These are phyloP conservation scores for Rissa tridactyla DNA, from an alignment of 2,113 vertebrate genomes.

Conservation along the genomic window DNA sequence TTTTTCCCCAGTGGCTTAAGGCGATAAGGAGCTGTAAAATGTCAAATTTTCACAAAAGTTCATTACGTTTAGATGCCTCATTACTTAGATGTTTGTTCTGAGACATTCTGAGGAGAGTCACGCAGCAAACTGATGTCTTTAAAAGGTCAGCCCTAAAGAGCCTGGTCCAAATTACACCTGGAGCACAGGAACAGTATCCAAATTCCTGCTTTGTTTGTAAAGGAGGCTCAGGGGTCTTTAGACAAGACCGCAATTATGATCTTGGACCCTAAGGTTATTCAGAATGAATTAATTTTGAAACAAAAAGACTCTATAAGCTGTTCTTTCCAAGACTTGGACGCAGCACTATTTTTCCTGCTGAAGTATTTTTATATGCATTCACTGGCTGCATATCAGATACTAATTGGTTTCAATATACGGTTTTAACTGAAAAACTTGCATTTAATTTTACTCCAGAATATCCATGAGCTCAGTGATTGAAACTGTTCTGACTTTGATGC, in stretches of 20 bases:
- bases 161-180: not conserved
- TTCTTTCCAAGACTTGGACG: not conserved
- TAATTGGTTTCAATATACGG: not conserved
- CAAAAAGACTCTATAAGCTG: not conserved
- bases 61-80: not conserved
- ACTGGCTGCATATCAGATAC: not conserved
- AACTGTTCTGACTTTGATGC: not conserved
- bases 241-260: not conserved
- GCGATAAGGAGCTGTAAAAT: not conserved
- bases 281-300: not conserved
- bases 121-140: not conserved
- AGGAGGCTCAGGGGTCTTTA: not conserved
- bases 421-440: conserved; percentile 6
- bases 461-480: not conserved
- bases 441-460: conserved; percentile 2
- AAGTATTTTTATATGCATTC: conserved; percentile 38
- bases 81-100: not conserved
- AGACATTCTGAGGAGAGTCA: not conserved
- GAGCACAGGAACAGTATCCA: not conserved
- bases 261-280: not conserved
- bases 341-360: not conserved
- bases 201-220: not conserved
- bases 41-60: not conserved
- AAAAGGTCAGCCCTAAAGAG: not conserved
- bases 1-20: not conserved